Conservation (phyloP, 2,113 vertebrate species). For the Rhinoderma darwinii region DNA sequence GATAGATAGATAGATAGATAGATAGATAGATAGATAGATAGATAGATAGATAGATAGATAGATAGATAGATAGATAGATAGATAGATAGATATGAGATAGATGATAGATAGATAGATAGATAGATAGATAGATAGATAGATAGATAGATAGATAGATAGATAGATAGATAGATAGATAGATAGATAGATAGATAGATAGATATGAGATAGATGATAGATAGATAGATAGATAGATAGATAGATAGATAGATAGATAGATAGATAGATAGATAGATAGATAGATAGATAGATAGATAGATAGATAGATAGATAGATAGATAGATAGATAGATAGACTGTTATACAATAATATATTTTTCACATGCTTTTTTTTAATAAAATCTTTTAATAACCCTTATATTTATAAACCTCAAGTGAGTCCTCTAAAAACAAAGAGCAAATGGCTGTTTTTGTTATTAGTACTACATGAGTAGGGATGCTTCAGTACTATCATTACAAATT, state of each 20-base stretch:
- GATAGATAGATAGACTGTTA: background rate
- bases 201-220: background rate
- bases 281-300: background rate
- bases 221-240: background rate
- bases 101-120: background rate
- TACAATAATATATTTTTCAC: background rate
- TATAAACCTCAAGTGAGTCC: background rate
- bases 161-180: background rate
- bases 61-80: background rate
- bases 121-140: background rate
- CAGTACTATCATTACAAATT: constrained; percentile 28
- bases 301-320: background rate
- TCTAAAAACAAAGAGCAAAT: background rate
- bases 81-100: background rate
- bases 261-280: background rate
- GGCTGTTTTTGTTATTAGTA: background rate
- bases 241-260: background rate
- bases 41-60: background rate
- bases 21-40: background rate
- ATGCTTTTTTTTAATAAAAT: too few species aligned
- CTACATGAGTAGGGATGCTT: constrained; percentile 30
- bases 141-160: background rate
- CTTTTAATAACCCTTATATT: too few species aligned
- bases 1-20: background rate
- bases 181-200: background rate